Conservation (phyloP, 2,113 vertebrate species). For the Caranx melampygus region DNA sequence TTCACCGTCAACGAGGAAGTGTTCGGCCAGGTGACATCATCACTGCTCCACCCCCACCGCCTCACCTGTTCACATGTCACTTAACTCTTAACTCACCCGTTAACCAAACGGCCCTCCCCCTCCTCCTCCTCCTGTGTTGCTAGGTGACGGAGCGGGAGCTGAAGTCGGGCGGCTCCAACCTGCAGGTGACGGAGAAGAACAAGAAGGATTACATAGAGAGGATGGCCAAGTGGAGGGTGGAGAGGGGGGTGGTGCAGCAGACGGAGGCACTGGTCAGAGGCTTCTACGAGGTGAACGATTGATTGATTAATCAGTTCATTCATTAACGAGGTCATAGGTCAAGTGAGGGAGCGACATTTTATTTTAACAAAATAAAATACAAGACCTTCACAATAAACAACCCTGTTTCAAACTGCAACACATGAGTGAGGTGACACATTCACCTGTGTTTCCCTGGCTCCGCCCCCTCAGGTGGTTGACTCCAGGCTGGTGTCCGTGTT, state of each 20-base stretch:
- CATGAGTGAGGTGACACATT: neutral
- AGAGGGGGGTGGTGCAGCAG: constrained; percentile 94
- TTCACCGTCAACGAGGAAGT: constrained; percentile 99
- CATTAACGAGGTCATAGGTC: neutral
- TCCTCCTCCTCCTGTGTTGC: constrained; percentile 18
- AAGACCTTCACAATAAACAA: neutral
- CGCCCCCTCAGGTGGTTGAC: constrained; percentile 91
- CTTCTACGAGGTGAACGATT: constrained; percentile 93
- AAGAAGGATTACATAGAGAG: constrained; percentile 99
- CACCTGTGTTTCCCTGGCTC: neutral
- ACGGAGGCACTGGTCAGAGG: constrained; percentile 95
- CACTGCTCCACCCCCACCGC: neutral
- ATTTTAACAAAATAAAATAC: neutral
- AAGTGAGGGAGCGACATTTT: neutral
- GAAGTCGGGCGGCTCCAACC: constrained; percentile 94
- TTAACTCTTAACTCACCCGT: neutral
- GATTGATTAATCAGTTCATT: neutral
- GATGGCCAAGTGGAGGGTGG: constrained; percentile 98
- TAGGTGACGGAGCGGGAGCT: constrained; percentile 97
- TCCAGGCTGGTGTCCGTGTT: constrained; percentile 97
- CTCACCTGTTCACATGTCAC: neutral
- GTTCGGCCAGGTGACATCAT: constrained; percentile 90
- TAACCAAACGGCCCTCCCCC: neutral
- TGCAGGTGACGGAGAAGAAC: constrained; percentile 98
- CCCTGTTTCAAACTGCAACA: neutral